Percentiles rank a stretch among this genome's conserved stretches.
phyloP scores from a whole-genome alignment of 2,113 vertebrate genomes.

The Grammomys surdaster region DNA sequence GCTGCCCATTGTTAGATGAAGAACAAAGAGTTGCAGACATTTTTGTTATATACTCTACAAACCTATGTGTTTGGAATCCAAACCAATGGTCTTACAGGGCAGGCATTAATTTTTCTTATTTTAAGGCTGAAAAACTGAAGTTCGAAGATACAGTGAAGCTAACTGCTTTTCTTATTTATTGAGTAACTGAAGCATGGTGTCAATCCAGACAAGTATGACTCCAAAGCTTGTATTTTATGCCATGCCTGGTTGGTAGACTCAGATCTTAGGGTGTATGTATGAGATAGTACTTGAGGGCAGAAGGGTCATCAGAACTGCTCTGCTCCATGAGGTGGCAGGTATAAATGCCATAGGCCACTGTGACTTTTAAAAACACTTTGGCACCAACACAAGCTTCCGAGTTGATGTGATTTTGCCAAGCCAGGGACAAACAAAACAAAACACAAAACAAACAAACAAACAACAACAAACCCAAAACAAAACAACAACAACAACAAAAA shows the following conservation, averaged over 20 bases:
- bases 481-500: too few relatives aligned
- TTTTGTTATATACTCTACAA: not conserved
- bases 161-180: not conserved
- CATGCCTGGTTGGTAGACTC: not conserved
- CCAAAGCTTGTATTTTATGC: not conserved
- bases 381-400: not conserved
- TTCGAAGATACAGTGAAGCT: not conserved
- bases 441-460: not conserved
- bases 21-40: not conserved
- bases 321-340: not conserved
- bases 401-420: not conserved
- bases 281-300: not conserved
- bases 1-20: not conserved
- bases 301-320: not conserved
- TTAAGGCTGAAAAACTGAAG: conserved; percentile 9
- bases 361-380: conserved; percentile 48
- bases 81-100: not conserved
- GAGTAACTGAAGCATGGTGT: not conserved
- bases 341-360: not conserved
- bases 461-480: too few relatives aligned
- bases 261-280: not conserved
- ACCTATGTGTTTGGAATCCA: not conserved
- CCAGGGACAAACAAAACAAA: not conserved
- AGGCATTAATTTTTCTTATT: conserved; percentile 25
- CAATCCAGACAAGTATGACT: not conserved